Conservation (phyloP, 2,888 invertebrate species). For the Stegana nigrithorax region DNA sequence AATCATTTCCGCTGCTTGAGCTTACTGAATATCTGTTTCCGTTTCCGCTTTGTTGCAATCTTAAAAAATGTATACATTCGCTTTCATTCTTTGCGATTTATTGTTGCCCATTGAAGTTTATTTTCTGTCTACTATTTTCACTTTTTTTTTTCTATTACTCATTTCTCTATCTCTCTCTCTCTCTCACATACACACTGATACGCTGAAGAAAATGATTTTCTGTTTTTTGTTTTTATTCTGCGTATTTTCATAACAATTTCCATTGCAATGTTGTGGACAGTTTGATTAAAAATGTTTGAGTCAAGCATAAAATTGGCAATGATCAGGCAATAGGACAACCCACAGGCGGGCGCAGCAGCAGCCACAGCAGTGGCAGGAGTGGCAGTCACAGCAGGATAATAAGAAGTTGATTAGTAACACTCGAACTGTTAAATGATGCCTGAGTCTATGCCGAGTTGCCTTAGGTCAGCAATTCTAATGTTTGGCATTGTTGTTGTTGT, state of each 20-base stretch:
- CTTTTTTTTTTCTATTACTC: not conserved
- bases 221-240: not conserved
- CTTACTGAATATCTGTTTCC: constrained; percentile 47
- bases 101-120: too few relatives aligned
- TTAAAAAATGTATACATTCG: not conserved
- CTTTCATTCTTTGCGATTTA: not conserved
- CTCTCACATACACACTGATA: not conserved
- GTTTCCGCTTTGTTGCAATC: constrained; percentile 33
- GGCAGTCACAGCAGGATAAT: not conserved
- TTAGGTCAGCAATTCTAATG: too few relatives aligned
- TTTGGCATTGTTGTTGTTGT: too few relatives aligned
- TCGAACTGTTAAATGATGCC: not conserved
- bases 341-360: not conserved
- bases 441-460: too few relatives aligned
- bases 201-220: not conserved
- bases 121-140: too few relatives aligned
- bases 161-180: not conserved
- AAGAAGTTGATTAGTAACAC: not conserved
- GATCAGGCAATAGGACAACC: not conserved
- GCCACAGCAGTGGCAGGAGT: not conserved
- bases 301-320: constrained; percentile 37
- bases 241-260: constrained; percentile 39
- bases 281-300: constrained; percentile 35
- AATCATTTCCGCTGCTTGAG: constrained; percentile 57
- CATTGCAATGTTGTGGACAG: constrained; percentile 34